These are phyloP conservation scores for Proterorhinus semilunaris DNA, from an alignment of 2,113 vertebrate genomes.

Conservation along the genomic window DNA sequence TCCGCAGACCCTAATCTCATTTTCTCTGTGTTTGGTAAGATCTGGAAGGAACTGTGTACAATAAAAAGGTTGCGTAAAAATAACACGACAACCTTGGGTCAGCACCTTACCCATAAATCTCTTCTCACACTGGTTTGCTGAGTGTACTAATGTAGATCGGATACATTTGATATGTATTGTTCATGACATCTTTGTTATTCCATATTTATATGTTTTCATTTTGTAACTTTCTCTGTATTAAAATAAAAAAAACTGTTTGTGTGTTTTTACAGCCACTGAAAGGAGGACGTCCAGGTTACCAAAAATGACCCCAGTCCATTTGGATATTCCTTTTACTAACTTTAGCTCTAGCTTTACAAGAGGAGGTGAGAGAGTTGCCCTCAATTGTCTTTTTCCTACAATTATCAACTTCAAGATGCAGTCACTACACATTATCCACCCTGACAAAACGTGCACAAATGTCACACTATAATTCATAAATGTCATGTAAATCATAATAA, in stretches of 20 bases:
- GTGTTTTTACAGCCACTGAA: conserved; percentile 86
- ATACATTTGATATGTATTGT: no score
- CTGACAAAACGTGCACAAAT: neutral
- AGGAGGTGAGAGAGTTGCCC: conserved; percentile 86
- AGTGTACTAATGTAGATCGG: neutral
- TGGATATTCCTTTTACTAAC: conserved; percentile 93
- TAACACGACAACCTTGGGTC: conserved; percentile 62
- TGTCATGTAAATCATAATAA: no score
- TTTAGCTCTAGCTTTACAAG: conserved; percentile 93
- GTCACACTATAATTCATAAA: no score
- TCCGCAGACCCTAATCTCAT: conserved; percentile 41
- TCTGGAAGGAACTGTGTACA: conserved; percentile 70
- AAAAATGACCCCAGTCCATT: conserved; percentile 94
- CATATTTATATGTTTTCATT: no score
- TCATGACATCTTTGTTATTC: no score
- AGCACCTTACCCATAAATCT: conserved; percentile 55
- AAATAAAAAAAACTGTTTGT: conserved; percentile 10
- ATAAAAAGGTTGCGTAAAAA: conserved; percentile 70
- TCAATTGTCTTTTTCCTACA: neutral
- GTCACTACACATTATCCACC: neutral
- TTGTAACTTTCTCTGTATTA: neutral
- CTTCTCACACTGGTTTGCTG: conserved; percentile 3
- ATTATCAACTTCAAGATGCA: neutral
- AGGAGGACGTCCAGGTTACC: conserved; percentile 88
- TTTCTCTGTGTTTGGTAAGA: conserved; percentile 28